A percentile compares a stretch with the other conserved stretches of the same genome.
phyloP scores from a whole-genome alignment of 2,888 invertebrate genomes.

The Eumerus sabulonum region DNA sequence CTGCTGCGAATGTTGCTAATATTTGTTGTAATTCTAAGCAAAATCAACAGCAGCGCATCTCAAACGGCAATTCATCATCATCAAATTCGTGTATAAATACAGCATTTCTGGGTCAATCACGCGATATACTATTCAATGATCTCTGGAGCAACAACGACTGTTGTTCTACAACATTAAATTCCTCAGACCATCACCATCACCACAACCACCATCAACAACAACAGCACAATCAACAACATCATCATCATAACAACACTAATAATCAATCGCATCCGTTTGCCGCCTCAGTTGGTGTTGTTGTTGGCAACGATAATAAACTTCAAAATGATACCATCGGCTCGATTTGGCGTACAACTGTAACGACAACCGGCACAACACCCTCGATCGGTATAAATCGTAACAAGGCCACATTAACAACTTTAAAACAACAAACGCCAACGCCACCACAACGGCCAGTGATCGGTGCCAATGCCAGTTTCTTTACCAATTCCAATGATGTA shows the following conservation, averaged over 20 bases:
- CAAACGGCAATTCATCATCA: conserved; percentile 34
- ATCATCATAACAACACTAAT: conserved; percentile 23
- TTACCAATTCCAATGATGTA: conserved; percentile 53
- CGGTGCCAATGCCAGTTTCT: conserved; percentile 61
- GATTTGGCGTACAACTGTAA: conserved; percentile 69
- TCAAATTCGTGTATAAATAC: not conserved
- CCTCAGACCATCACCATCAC: conserved; percentile 55
- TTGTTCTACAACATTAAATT: conserved; percentile 62
- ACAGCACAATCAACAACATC: not conserved
- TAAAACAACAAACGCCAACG: conserved; percentile 39
- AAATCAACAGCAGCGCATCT: conserved; percentile 61
- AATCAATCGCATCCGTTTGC: conserved; percentile 36
- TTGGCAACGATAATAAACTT: conserved; percentile 48
- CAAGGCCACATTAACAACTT: conserved; percentile 30
- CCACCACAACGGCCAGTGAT: conserved; percentile 47
- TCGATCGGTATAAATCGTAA: conserved; percentile 36
- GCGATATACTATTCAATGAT: conserved; percentile 76
- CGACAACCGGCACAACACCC: conserved; percentile 24
- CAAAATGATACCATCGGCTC: conserved; percentile 66
- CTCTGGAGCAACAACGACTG: conserved; percentile 75
- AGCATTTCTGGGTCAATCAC: conserved; percentile 63
- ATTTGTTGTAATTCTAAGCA: conserved; percentile 57
- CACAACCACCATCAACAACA: conserved; percentile 30
- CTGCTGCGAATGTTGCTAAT: conserved; percentile 46
- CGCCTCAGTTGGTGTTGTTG: conserved; percentile 25